Evolutionary conservation across 1,140 invertebrate genomes (phyloP), one percentile per base, ranked within the genome.

Genomic region (Helicoverpa armigera): DNA sequence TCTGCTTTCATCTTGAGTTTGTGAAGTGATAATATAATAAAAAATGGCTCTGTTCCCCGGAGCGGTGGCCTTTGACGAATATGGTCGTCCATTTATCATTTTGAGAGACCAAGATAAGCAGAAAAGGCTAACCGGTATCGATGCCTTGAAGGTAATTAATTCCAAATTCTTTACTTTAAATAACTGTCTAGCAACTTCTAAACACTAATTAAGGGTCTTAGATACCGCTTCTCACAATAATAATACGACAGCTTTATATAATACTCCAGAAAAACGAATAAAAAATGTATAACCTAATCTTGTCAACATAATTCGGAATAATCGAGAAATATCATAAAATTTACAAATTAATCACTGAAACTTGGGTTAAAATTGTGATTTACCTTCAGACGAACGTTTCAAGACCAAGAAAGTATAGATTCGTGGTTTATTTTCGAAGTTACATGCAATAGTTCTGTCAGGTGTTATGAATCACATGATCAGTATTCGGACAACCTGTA

Each of bases 11-110:
- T 95, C 94, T 82, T 86, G 69, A 81, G 77, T 87, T 87, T 89
- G 86, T 91, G 83, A 69, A 85, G 83, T 85, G 85, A 85, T 88
- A 88, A 86, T 83, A 80, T 79, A 60, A 80, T 87, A 67, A 89
- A 95, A 93, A 89, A 97, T 97, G 97, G 91, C 96, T 78, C 96
- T 96, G 83, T 96, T 98, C 92, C 97, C 97, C 67, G 98, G 98
- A 87, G 97, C 98, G 85, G 96, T 99, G 86, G 98, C 99, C 53
- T 99, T 99, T 92, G 99, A 99, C 95, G 99, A 99, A 96, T 99
- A 97, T 96, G 99, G 99, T 70, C 96, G 99, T 84, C 99, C 99
- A 79, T 99, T 99, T 95, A 98, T 99, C 82, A 99, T 99, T 90
- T 96, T 99, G 77, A 97, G 98, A 79, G 98, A 99, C 90, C 99